Conservation (phyloP, 2,797 vertebrate genomes). For the Myotis findleyi region DNA sequence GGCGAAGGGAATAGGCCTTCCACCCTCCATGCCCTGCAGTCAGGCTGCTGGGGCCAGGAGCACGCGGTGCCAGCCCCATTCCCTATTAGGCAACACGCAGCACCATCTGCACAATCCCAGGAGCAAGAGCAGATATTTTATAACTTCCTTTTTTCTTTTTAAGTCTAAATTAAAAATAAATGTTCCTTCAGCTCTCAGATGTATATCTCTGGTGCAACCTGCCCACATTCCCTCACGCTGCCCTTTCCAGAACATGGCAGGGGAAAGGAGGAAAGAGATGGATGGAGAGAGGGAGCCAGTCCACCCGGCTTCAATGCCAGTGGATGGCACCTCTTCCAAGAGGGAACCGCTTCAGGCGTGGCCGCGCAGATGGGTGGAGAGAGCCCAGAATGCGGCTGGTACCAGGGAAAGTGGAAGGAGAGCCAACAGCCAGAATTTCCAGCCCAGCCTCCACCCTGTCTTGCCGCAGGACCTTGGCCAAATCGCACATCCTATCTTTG, state of each 20-base stretch:
- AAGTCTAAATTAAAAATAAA: conserved; percentile 85
- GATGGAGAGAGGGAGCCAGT: conserved; percentile 76
- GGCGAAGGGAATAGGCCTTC: not conserved
- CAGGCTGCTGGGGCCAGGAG: conserved; percentile 43
- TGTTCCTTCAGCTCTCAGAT: conserved; percentile 84
- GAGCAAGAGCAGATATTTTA: conserved; percentile 84
- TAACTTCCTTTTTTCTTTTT: conserved; percentile 85
- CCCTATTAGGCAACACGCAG: conserved; percentile 82
- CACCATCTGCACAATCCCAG: conserved; percentile 81
- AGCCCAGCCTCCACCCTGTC: conserved; percentile 72
- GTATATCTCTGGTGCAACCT: conserved; percentile 83
- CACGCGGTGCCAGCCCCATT: conserved; percentile 56
- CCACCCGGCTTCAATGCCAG: conserved; percentile 76
- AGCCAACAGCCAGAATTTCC: conserved; percentile 73
- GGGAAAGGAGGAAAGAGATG: conserved; percentile 76
- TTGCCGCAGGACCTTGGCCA: conserved; percentile 77
- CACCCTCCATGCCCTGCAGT: not conserved
- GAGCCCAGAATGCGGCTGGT: conserved; percentile 73
- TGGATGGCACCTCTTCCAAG: conserved; percentile 77
- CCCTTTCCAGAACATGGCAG: conserved; percentile 82
- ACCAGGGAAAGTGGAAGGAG: conserved; percentile 68
- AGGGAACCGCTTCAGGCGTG: conserved; percentile 75
- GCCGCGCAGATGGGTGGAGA: conserved; percentile 70
- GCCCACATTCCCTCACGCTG: conserved; percentile 83
- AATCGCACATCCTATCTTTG: conserved; percentile 71